These are phyloP conservation scores for Hippopotamus amphibius DNA, from an alignment of 2,113 vertebrate species.

Conservation along the genomic window DNA sequence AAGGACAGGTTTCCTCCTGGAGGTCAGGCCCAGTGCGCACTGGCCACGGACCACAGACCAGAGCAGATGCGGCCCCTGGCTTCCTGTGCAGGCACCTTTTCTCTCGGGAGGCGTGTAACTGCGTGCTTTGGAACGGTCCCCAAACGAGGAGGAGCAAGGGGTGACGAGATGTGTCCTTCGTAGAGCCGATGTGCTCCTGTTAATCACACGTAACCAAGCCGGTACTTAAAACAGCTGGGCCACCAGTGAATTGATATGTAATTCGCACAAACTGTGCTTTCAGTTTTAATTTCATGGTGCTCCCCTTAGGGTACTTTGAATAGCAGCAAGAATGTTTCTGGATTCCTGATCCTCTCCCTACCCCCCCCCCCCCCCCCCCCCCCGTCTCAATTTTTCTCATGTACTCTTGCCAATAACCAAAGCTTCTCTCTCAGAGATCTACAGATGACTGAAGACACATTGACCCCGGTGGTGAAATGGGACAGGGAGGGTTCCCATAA, in stretches of 20 bases:
- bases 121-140: background rate
- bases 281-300: constrained; percentile 71
- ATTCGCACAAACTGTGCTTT: constrained; percentile 32
- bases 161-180: background rate
- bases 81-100: background rate
- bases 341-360: background rate
- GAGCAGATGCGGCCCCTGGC: background rate
- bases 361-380: too few species aligned
- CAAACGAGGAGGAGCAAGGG: background rate
- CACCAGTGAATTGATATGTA: constrained; percentile 14
- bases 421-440: background rate
- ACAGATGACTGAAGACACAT: background rate
- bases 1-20: background rate
- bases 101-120: background rate
- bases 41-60: background rate
- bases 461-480: background rate
- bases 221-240: constrained; percentile 61
- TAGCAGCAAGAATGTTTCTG: background rate
- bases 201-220: constrained; percentile 52
- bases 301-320: constrained; percentile 48
- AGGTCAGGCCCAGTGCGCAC: too few species aligned
- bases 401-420: background rate
- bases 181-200: background rate
- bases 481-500: background rate
- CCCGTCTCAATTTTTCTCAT: background rate